phyloP scores from a whole-genome alignment of 2,888 invertebrate species.

The Trichogramma dendrolimi region DNA sequence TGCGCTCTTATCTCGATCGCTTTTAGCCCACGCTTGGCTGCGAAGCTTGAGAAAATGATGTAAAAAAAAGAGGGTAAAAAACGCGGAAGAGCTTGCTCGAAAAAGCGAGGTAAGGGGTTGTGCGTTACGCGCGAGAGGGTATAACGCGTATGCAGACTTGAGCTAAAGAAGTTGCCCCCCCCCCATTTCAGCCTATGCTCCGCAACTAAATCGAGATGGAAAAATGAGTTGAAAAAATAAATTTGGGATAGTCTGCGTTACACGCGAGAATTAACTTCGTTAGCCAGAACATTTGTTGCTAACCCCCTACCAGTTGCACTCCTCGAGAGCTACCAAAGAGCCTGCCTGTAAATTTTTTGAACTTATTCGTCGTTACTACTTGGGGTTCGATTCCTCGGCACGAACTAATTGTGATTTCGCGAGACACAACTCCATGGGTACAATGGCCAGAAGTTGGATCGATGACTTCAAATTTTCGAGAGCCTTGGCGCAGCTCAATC shows the following conservation, averaged over 20 bases:
- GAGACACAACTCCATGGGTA: no score
- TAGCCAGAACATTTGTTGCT: background rate
- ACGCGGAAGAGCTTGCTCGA: background rate
- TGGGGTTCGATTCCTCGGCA: no score
- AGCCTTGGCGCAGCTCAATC: no score
- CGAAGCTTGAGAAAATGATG: background rate
- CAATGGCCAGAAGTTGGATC: no score
- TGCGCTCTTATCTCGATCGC: constrained; percentile 23
- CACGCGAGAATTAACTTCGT: constrained; percentile 8
- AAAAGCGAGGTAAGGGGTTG: background rate
- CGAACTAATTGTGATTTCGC: no score
- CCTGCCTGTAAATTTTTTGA: no score
- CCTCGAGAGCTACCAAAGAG: background rate
- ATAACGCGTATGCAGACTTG: background rate
- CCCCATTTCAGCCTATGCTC: no score
- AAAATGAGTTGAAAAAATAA: constrained; percentile 20
- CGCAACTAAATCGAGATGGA: background rate
- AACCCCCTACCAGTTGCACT: background rate
- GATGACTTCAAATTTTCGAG: no score
- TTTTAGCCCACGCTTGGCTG: constrained; percentile 6
- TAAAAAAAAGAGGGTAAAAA: background rate
- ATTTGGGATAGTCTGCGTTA: background rate
- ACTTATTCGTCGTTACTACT: no score
- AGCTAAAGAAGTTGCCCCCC: no score
- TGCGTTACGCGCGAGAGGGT: background rate